phyloP scores from a whole-genome alignment of 2,888 invertebrate genomes.

The Trichogramma dendrolimi region DNA sequence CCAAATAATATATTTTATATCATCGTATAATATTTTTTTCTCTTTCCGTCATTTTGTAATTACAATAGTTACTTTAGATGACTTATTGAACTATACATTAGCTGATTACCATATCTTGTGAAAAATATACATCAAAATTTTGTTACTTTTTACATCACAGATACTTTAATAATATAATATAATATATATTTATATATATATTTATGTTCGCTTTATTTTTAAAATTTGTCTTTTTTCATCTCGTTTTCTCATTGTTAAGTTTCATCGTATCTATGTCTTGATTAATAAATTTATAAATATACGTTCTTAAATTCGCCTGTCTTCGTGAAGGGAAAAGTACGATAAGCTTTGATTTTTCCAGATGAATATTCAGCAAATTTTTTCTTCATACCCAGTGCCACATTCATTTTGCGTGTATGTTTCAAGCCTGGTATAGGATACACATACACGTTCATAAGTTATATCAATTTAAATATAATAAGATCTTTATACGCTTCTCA shows the following conservation, averaged over 20 bases:
- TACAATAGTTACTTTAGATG: constrained; percentile 45
- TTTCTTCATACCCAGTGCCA: background rate
- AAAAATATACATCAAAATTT: constrained; percentile 54
- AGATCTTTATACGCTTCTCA: constrained; percentile 30
- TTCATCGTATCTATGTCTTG: background rate
- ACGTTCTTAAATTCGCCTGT: constrained; percentile 19
- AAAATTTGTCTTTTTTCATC: background rate
- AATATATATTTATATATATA: constrained; percentile 27
- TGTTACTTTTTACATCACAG: constrained; percentile 54
- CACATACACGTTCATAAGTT: constrained; percentile 26
- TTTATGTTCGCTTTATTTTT: constrained; percentile 11
- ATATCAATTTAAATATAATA: constrained; percentile 27
- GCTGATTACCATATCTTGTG: constrained; percentile 52
- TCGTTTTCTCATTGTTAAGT: background rate
- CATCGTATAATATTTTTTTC: constrained; percentile 14
- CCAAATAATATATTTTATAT: background rate
- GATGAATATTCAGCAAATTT: background rate
- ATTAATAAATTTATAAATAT: constrained; percentile 19
- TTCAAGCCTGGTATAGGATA: background rate
- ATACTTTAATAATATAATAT: constrained; percentile 51
- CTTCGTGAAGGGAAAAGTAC: constrained; percentile 13
- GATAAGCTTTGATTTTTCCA: constrained; percentile 16
- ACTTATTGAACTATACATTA: constrained; percentile 50
- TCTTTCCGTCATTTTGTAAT: constrained; percentile 31
- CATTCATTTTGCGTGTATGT: constrained; percentile 27